Conservation (phyloP, 2,113 vertebrate species). For the Chaenogobius annularis region DNA sequence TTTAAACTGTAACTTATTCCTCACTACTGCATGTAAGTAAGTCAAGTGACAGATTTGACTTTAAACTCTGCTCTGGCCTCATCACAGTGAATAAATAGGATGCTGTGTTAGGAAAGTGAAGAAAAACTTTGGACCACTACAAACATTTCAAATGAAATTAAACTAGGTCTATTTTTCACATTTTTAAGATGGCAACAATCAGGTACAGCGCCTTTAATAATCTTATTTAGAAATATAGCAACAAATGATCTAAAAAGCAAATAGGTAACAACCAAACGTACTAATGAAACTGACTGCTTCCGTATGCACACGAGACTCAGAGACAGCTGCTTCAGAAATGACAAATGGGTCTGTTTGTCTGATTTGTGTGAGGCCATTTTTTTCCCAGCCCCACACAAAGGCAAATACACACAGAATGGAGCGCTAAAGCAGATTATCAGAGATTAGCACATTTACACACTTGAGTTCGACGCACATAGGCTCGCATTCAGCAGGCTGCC, state of each 20-base stretch:
- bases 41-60: too few relatives aligned
- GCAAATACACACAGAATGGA: slow-evolving; percentile 13
- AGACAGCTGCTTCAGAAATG: slow-evolving; percentile 62
- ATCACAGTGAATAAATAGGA: too few relatives aligned
- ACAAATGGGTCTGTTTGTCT: slow-evolving; percentile 60
- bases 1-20: too few relatives aligned
- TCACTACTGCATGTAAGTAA: too few relatives aligned
- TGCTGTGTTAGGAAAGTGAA: too few relatives aligned
- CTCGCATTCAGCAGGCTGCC: slow-evolving; percentile 17
- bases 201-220: background rate
- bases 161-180: too few relatives aligned
- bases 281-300: slow-evolving; percentile 22
- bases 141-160: too few relatives aligned
- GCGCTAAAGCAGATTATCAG: slow-evolving; percentile 9
- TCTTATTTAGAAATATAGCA: background rate
- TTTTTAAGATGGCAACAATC: too few relatives aligned
- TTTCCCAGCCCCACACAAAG: slow-evolving; percentile 45
- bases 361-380: slow-evolving; percentile 63
- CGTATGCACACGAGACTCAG: slow-evolving; percentile 41
- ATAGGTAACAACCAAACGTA: background rate
- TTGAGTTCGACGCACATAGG: background rate
- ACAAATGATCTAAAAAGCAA: background rate
- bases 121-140: too few relatives aligned
- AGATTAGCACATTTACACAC: slow-evolving; percentile 12
- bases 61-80: too few relatives aligned